Base-by-base conservation (phyloP, 2,888 invertebrate genomes). In the Lasioglossum malachurum region DNA sequence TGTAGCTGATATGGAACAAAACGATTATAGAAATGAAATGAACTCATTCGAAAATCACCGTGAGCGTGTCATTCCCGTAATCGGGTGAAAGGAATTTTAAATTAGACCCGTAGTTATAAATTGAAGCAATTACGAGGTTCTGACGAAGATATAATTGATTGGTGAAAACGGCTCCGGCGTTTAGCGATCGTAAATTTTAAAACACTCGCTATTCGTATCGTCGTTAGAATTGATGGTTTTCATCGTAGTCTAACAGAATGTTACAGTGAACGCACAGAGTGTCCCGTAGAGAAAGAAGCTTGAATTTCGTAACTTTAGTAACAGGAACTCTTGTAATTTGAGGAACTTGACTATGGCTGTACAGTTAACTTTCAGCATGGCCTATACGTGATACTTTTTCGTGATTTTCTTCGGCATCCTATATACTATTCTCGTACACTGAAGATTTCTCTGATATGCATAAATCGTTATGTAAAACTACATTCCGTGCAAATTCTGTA, bases 271-370 rank as follows among this genome's bases (percentile, higher is more conserved):
- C 44, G 38, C 72, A 57, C 38, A 27, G 23, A 49, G 60, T 73
- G 27, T 46, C 35, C 67, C 49, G 38, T 46, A 31, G 64, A 74
- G 57, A 53, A 71, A 85, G 27, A 67, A 86, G 69, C 60, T 86
- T 75, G 57, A 8, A 75, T 88, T 83, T 88, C 81, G 88, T 83
- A 85, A 88, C 71, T 83, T 78, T 77, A 67, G 81, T 79, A 83
- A 80, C 77, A 73, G 83, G 79, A 88, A 75, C 80, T 46, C 75
- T n/a, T 44, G 82, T 82, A 79, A 85, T 78, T 85, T 80, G 67
- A 78, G 67, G 49, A 82, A 83, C 88, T 80, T 69, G 83, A 75
- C 71, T 69, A 71, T 60, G 38, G 38, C 27, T 78, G 79, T 88
- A 88, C 86, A 86, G 88, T 88, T 86, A 69, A 83, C 78, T 23